These are phyloP conservation scores for Etia nguti DNA, from an alignment of 2,113 vertebrate species.

Conservation along the genomic window DNA sequence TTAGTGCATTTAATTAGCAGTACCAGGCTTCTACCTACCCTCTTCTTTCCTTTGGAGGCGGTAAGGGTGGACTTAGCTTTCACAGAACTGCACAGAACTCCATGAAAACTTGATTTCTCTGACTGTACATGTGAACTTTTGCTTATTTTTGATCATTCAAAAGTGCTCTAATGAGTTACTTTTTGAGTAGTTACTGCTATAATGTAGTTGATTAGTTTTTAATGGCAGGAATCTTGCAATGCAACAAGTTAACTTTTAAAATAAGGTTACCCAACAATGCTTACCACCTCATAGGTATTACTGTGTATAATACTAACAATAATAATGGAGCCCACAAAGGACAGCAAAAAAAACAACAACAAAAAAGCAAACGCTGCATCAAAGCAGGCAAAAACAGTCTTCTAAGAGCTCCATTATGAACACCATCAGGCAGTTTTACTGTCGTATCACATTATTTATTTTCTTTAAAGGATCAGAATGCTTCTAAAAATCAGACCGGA, in stretches of 20 bases:
- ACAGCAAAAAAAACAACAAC: neutral
- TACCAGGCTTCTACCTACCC: neutral
- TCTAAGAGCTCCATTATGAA: neutral
- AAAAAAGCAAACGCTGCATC: neutral
- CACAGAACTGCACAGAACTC: neutral
- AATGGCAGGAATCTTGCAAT: neutral
- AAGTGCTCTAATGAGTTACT: neutral
- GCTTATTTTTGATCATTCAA: neutral
- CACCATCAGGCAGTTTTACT: neutral
- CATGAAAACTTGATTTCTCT: neutral
- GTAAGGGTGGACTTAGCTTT: neutral
- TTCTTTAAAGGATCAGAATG: neutral
- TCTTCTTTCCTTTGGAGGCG: neutral
- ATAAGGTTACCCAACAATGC: neutral
- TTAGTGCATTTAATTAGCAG: neutral
- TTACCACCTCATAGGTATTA: rapidly evolving
- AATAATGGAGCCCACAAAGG: neutral
- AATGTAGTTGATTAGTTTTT: neutral
- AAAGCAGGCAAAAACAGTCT: neutral
- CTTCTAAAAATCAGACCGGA: neutral
- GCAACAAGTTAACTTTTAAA: neutral
- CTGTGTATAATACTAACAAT: too few relatives aligned
- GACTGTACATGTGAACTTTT: neutral
- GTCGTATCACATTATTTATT: neutral
- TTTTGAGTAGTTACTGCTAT: neutral